Base-by-base conservation (phyloP, 2,888 invertebrate genomes). In the Tineola bisselliella region DNA sequence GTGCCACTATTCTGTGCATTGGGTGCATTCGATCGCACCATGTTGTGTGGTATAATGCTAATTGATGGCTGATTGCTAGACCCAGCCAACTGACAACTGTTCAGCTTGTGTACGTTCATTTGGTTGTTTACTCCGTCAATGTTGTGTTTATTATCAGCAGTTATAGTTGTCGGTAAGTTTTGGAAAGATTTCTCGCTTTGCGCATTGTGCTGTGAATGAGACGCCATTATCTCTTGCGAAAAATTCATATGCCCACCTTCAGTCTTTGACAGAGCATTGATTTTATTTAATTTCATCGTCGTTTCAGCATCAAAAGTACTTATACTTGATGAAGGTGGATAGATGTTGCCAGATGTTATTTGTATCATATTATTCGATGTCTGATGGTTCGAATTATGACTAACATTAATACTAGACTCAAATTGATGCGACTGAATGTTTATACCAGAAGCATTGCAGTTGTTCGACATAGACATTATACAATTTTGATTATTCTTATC, bases 171-270 rank as follows among this genome's bases (percentile, higher is more conserved):
- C 33, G 81, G 82, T 72, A 86, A 78, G 62, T 81, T 84, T 65
- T 84, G 87, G 68, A 86, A 86, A 63, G 70, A 72, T 68, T 86
- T 87, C 30, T 87, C 87, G 66, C 76, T 84, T 64, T 84, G 84
- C 8, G 74, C 71, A 66, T 83, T 80, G 64, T 83, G 84, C 66
- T 87, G 87, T 1, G 84, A 76, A 72, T 87, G 86, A 2, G 87
- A 81, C 44, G 84, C 77, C 81, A 86, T 84, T 62, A 86, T 84
- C 71, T 87, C 87, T 69, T 81, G 86, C 0, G 84, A 83, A 62
- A 87, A 87, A 65, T 86, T 87, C 64, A 87, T 69, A 66, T 84
- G 84, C 0, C 87, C 87, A 43, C 80, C 84, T 75, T 87, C 87
- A 12, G 87, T 66, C 67, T 87, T 87, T 1, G 87, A 86, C 61